These are phyloP conservation scores for Chironomus tepperi DNA, from an alignment of 1,140 invertebrate species.

Conservation along the genomic window DNA sequence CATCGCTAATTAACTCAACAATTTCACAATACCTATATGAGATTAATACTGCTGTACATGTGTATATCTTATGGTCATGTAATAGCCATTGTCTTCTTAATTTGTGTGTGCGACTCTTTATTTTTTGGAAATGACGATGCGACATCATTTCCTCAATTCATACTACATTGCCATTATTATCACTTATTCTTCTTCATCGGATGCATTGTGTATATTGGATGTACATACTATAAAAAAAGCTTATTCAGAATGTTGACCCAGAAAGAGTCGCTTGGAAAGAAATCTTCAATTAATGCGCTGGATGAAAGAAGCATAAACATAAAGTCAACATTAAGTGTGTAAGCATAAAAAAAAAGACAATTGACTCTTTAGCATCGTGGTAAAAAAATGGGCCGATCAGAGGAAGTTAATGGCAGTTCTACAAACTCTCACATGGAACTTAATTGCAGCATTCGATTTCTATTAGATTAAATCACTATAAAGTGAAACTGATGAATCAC, in stretches of 20 bases:
- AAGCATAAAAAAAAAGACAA: too few species aligned
- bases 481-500: neutral
- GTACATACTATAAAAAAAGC: too few species aligned
- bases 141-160: constrained; percentile 7
- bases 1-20: neutral
- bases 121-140: neutral
- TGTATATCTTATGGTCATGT: neutral
- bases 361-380: too few species aligned
- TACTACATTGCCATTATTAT: neutral
- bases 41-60: neutral
- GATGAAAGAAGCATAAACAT: too few species aligned
- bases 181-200: too few species aligned
- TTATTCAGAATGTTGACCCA: neutral
- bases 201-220: too few species aligned
- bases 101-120: neutral
- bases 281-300: too few species aligned
- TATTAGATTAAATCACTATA: neutral
- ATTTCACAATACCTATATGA: neutral
- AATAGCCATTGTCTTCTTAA: neutral
- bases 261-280: neutral
- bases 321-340: too few species aligned
- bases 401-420: too few species aligned
- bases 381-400: too few species aligned
- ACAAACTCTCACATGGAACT: too few species aligned
- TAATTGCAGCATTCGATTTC: too few species aligned